Evolutionary conservation across 2,113 vertebrate species (phyloP).

Genomic region (Cyphomyrus plagiostoma): DNA sequence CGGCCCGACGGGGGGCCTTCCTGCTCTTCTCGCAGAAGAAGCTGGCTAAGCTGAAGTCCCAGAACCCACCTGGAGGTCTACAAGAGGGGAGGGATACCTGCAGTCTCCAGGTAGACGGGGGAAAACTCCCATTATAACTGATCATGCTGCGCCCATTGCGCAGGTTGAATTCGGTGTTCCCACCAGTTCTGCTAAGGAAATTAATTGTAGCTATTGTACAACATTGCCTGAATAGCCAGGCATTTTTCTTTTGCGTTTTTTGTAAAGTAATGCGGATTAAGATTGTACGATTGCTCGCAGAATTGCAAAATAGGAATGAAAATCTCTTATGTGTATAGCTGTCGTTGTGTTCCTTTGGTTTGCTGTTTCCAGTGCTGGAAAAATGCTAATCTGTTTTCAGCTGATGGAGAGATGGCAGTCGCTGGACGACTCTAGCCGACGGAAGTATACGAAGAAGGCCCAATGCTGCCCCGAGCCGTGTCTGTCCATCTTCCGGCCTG

Average conservation of each 20-base stretch:
- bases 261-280: neutral
- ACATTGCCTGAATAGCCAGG: neutral
- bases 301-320: neutral
- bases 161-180: neutral
- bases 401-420: slow-evolving; percentile 73
- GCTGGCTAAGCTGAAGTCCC: slow-evolving; percentile 56
- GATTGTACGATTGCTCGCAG: neutral
- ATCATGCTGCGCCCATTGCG: neutral
- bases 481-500: slow-evolving; percentile 71
- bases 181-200: neutral
- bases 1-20: slow-evolving; percentile 70
- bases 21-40: slow-evolving; percentile 80
- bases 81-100: slow-evolving; percentile 56
- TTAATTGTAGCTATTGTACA: neutral
- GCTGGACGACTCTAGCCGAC: slow-evolving; percentile 60
- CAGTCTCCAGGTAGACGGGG: slow-evolving; percentile 60
- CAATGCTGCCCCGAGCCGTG: slow-evolving; percentile 78
- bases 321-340: neutral
- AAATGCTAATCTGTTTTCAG: slow-evolving; percentile 46
- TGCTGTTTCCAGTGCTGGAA: neutral
- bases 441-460: slow-evolving; percentile 70
- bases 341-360: neutral
- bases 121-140: neutral
- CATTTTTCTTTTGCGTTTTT: neutral
- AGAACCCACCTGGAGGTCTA: slow-evolving; percentile 22